Conservation (phyloP, 2,888 invertebrate species). For the Volucella bombylans region DNA sequence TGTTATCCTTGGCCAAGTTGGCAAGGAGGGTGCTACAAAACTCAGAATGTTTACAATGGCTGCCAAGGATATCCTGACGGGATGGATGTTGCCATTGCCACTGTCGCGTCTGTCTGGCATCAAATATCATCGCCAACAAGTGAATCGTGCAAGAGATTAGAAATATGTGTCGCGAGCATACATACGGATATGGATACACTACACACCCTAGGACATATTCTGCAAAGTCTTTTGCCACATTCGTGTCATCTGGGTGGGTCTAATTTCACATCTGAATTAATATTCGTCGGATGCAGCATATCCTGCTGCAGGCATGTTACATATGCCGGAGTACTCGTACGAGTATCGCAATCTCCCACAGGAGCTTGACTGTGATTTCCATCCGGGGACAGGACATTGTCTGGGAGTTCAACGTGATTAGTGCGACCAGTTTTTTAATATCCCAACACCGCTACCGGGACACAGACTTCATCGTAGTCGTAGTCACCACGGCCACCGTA, state of each 20-base stretch:
- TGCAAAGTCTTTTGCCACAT: no score
- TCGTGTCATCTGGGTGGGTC: background rate
- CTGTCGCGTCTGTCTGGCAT: slow-evolving; percentile 17
- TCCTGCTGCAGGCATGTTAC: slow-evolving; percentile 1
- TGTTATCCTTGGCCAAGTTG: slow-evolving; percentile 61
- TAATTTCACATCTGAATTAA: slow-evolving; percentile 31
- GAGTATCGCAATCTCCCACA: slow-evolving; percentile 27
- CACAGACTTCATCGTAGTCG: no score
- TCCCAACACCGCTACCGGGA: background rate
- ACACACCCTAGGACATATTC: slow-evolving; percentile 2
- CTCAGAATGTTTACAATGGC: slow-evolving; percentile 42
- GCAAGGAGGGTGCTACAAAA: slow-evolving; percentile 37
- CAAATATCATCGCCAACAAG: slow-evolving; percentile 42
- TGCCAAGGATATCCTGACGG: slow-evolving; percentile 32
- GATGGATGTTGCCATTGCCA: no score
- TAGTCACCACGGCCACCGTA: no score
- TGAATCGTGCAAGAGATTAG: slow-evolving; percentile 34
- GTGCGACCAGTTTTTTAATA: slow-evolving; percentile 51
- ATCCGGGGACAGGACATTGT: slow-evolving; percentile 35
- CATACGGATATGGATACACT: background rate
- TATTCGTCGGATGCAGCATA: slow-evolving; percentile 48
- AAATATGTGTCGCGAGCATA: slow-evolving; percentile 17
- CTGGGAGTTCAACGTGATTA: slow-evolving; percentile 55
- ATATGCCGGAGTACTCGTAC: background rate
- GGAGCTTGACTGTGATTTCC: slow-evolving; percentile 44